These are phyloP conservation scores for Xestoiulus laeticollis DNA, from an alignment of 2,888 invertebrate genomes.

Conservation along the genomic window DNA sequence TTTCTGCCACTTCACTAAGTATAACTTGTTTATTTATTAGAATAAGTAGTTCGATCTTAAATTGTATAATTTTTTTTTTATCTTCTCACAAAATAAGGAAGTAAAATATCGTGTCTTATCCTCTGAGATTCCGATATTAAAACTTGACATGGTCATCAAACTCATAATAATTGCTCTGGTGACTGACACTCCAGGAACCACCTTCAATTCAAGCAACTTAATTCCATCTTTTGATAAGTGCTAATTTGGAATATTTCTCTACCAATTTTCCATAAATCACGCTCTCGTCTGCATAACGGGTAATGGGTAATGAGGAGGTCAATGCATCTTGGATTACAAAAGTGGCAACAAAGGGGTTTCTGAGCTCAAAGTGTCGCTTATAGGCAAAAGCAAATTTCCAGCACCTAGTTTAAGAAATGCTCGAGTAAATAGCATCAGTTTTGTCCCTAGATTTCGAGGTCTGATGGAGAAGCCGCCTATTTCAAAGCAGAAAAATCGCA, in stretches of 20 bases:
- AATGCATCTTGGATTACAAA: constrained; percentile 1
- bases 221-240: constrained; percentile 5
- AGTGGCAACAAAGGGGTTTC: constrained; percentile 7
- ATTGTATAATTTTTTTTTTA: neutral
- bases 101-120: neutral
- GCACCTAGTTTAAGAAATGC: neutral
- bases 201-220: neutral
- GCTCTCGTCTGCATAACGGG: neutral
- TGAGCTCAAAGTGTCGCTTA: neutral
- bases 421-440: neutral
- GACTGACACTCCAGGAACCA: neutral
- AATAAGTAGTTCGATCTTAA: neutral
- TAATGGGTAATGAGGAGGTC: constrained; percentile 5
- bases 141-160: constrained; percentile 15
- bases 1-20: neutral
- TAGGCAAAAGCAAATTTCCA: neutral
- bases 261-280: constrained; percentile 19
- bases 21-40: neutral
- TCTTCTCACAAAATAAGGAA: neutral
- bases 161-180: neutral
- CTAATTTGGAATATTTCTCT: constrained; percentile 5
- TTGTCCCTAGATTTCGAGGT: constrained; percentile 1
- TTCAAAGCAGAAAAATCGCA: constrained; percentile 19
- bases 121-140: neutral
- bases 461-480: neutral